These are phyloP conservation scores for Sceloporus undulatus DNA, from an alignment of 2,113 vertebrate species.

Conservation along the genomic window DNA sequence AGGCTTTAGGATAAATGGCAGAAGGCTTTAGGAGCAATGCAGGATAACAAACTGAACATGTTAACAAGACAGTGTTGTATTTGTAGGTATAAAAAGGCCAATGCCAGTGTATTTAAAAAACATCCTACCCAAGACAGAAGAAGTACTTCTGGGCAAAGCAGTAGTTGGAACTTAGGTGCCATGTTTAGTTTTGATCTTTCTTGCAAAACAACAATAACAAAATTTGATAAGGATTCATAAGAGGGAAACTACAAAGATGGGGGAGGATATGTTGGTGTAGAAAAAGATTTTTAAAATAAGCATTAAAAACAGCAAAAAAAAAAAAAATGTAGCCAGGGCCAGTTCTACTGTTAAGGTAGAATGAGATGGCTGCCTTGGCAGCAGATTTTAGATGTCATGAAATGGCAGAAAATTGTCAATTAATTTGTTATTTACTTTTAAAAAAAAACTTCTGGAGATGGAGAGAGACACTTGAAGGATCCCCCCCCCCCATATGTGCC, in stretches of 20 bases:
- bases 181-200: not conserved
- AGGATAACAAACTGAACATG: conserved; percentile 4
- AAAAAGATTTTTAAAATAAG: not conserved
- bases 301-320: not conserved
- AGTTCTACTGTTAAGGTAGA: too few species aligned
- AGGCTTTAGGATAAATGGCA: not conserved
- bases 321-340: not conserved
- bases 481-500: too few species aligned
- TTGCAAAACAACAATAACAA: not conserved
- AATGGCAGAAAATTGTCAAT: too few species aligned
- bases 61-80: not conserved
- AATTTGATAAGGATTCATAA: not conserved
- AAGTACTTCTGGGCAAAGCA: not conserved
- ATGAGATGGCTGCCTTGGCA: too few species aligned
- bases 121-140: not conserved
- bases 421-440: too few species aligned
- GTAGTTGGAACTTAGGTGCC: too few species aligned
- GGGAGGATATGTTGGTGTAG: not conserved
- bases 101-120: not conserved
- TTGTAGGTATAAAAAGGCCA: not conserved
- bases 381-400: too few species aligned
- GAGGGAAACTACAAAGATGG: not conserved
- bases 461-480: too few species aligned
- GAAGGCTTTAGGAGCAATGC: not conserved
- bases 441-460: too few species aligned